phyloP scores from a whole-genome alignment of 2,888 invertebrate species.

The Allolobophora icterica region DNA sequence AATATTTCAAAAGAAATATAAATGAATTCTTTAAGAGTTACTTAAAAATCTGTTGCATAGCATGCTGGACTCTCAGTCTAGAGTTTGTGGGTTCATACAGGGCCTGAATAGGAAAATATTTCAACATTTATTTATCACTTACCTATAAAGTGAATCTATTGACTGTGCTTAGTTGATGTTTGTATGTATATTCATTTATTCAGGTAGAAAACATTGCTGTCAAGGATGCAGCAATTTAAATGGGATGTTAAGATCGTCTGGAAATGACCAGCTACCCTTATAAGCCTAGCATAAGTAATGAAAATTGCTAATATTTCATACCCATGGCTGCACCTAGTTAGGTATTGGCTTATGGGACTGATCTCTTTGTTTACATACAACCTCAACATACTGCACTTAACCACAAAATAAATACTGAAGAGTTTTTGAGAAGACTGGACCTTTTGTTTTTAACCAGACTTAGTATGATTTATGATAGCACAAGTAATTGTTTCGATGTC shows the following conservation, averaged over 20 bases:
- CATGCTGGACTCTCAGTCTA: neutral
- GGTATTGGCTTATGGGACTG: neutral
- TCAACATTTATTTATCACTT: neutral
- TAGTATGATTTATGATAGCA: neutral
- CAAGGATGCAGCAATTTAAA: no score
- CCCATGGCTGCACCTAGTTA: neutral
- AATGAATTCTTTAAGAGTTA: neutral
- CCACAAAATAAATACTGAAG: neutral
- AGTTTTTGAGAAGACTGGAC: conserved; percentile 4
- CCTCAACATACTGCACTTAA: neutral
- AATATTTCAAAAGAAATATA: neutral
- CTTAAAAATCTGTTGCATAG: neutral
- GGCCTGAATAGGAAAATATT: neutral
- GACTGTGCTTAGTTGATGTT: neutral
- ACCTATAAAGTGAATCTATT: neutral
- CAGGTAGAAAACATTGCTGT: no score
- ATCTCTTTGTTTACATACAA: neutral
- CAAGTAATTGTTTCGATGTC: neutral
- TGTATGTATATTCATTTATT: no score
- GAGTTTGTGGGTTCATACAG: neutral
- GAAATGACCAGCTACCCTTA: neutral
- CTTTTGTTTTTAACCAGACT: neutral
- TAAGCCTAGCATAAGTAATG: neutral
- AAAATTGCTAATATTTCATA: neutral
- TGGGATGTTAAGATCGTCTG: neutral